Conservation (phyloP, 2,888 invertebrate species). For the Podabrus alpinus region DNA sequence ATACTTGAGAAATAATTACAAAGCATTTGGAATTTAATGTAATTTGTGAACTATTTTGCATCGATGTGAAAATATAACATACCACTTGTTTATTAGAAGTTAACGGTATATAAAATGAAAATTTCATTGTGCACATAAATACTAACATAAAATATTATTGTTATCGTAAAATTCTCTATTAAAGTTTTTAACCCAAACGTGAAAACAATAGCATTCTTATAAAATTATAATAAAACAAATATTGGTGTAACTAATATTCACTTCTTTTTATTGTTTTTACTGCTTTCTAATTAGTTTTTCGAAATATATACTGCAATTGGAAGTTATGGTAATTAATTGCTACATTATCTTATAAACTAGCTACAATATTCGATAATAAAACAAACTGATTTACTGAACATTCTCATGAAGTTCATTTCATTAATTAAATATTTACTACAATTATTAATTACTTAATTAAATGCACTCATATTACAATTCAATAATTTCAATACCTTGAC, state of each 20-base stretch:
- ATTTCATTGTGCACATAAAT: too few species aligned
- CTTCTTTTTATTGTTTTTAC: neutral
- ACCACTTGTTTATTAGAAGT: neutral
- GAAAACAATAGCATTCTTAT: neutral
- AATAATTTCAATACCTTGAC: neutral
- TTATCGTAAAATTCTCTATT: neutral
- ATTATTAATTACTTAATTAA: neutral
- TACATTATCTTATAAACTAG: neutral
- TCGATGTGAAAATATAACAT: neutral
- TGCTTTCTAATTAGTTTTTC: neutral
- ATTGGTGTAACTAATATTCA: neutral
- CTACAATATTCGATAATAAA: neutral
- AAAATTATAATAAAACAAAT: neutral
- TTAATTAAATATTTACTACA: neutral
- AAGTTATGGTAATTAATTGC: neutral
- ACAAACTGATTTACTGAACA: neutral
- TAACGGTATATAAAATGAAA: neutral
- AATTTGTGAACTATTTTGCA: neutral
- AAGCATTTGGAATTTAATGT: neutral
- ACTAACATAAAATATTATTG: neutral
- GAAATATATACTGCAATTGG: neutral
- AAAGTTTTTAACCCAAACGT: neutral
- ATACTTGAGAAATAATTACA: too few species aligned
- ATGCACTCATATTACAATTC: neutral
- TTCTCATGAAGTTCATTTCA: neutral